Evolutionary conservation across 2,797 vertebrate species (phyloP), one percentile per base, ranked within the genome.

Genomic region (Pipistrellus pygmaeus): DNA sequence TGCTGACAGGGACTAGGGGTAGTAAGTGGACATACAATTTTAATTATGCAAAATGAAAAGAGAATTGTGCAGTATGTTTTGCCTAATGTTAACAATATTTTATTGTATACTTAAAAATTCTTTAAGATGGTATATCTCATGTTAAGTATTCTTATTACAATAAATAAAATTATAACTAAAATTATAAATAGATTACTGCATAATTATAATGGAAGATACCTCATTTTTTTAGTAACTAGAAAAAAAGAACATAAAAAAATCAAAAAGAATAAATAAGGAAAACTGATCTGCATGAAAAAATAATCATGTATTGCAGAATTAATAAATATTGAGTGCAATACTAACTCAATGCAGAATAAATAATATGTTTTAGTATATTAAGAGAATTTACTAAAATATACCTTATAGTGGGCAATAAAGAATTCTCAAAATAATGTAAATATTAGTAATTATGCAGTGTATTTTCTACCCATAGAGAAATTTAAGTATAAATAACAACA

Each of bases 111-210:
- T 46, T 35, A 76, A 84, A 53, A 66, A 27, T 84, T 64, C n/a
- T 38, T 64, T 76, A 57, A 60, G 3, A 32, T 27, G 23, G 18
- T 57, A 85, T 5, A 55, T 46, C 48, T 84, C 27, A 44, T 9
- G 11, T 44, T 85, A 73, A 73, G 15, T 76, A 9, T 53, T 64
- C 17, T 68, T 68, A 80, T 23, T n/a, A 57, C 3, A 68, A 55
- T 66, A 75, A 64, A 60, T 86, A 41, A 46, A 51, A 11, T 76
- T 55, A n/a, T 84, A 84, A 76, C 60, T 84, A 71, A 91, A 77
- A 32, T 69, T 41, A 44, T 55, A 88, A n/a, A 20, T n/a, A 66
- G 6, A 82, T 38, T 18, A 68, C 46, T 75, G 30, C 4, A 44
- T 2, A 84, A 6, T 41, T 53, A 77, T 60, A 71, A 62, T 48